A percentile compares a stretch with the other conserved stretches of the same genome.
phyloP scores from a whole-genome alignment of 2,888 invertebrate genomes.

The Oxycera nigricornis region DNA sequence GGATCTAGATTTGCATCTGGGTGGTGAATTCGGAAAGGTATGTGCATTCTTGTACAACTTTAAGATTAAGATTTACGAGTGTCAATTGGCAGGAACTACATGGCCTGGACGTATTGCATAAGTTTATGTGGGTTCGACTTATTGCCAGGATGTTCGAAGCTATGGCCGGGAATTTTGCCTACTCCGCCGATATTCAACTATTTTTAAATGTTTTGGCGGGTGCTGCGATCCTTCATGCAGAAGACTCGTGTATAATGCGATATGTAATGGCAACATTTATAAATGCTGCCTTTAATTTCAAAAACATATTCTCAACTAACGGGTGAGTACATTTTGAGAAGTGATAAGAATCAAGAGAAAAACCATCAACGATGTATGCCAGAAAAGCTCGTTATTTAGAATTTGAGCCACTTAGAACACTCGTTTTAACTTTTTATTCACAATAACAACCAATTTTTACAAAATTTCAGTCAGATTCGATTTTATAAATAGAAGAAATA shows the following conservation, averaged over 20 bases:
- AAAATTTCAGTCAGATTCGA: no score
- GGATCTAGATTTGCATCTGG: conserved; percentile 90
- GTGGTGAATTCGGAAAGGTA: conserved; percentile 82
- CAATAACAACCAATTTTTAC: no score
- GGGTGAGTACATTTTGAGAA: conserved; percentile 72
- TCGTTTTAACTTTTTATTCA: no score
- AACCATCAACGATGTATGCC: no score
- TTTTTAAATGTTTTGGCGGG: conserved; percentile 98
- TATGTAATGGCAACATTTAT: conserved; percentile 97
- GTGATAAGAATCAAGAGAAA: no score
- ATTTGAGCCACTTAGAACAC: no score
- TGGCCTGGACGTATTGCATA: conserved; percentile 95
- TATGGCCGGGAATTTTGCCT: conserved; percentile 97
- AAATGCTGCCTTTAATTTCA: conserved; percentile 97
- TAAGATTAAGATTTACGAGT: neutral
- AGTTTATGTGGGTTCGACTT: conserved; percentile 97
- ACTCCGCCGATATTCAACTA: conserved; percentile 95
- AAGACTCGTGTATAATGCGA: conserved; percentile 93
- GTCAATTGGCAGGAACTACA: conserved; percentile 71
- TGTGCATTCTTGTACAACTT: neutral
- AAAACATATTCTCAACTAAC: conserved; percentile 97
- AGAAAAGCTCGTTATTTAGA: no score
- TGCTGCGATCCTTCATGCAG: conserved; percentile 93
- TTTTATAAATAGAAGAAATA: no score
- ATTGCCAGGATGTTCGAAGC: conserved; percentile 97